Evolutionary conservation across 2,113 vertebrate species (phyloP), one percentile per base, ranked within the genome.

Genomic region (Poeciliopsis turrubarensis): DNA sequence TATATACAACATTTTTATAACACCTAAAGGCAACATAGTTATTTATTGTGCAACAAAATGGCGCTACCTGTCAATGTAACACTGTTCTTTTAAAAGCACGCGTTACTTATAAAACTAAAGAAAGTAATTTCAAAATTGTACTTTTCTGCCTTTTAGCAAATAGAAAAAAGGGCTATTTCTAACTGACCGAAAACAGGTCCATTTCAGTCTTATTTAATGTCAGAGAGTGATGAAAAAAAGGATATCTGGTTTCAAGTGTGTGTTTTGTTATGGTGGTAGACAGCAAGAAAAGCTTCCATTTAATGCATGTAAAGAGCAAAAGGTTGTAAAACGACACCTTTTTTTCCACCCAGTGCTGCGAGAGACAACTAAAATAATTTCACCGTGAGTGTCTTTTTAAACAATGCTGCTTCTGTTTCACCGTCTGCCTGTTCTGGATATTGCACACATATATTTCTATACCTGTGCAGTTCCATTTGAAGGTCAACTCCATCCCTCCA

Each of bases 401-500:
- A 86, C 73, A 87, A 69, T 76, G 65, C 73, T 34, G 75, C 83
- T 30, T 30, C 69, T 82, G 78, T 83, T 79, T 76, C 72, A 83
- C 60, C 7, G 67, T 3, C 47, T 15, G 69, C 31, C 83, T 81
- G 79, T 44, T 85, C 67, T 86, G 68, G 78, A 85, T 87, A 86
- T 87, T 86, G 83, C 74, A 85, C 89, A 79, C 87, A 82, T 87
- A 83, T 78, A 87, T 88, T 86, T 88, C 86, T 79, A 70, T 67
- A 91, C 85, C 81, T 81, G 70, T 60, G 86, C 66, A 39, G 51
- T 67, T 75, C 73, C 65, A 72, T 82, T 78, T 91, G 92, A 92
- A 92, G 90, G 90, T 92, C 89, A 92, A 75, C 79, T 80, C 83
- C 60, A 77, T 89, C 79, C 82, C 81, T 88, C 86, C 77, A 81